Percentiles rank a stretch among this genome's conserved stretches.
Evolutionary conservation across 2,113 vertebrate species (phyloP).

Genomic region (Nannobrachium achirus): DNA sequence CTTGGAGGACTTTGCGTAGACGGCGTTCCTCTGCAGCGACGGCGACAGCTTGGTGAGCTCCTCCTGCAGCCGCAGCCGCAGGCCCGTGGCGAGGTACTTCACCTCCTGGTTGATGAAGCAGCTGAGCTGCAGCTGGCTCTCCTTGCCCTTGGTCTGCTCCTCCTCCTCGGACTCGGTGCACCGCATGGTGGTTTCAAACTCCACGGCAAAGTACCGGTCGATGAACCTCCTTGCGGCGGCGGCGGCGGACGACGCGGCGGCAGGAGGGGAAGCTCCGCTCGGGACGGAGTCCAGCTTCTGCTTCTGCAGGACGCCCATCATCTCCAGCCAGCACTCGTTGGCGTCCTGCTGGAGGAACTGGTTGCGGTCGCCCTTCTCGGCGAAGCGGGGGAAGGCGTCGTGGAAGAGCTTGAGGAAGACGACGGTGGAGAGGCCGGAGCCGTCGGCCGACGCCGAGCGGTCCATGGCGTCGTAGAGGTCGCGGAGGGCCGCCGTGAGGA

Average conservation of each 20-base stretch:
- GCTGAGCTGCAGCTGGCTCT: constrained; percentile 95
- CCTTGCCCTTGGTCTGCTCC: constrained; percentile 93
- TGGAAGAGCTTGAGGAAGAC: constrained; percentile 98
- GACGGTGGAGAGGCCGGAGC: constrained; percentile 97
- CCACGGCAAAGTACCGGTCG: constrained; percentile 97
- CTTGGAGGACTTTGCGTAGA: constrained; percentile 98
- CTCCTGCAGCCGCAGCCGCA: constrained; percentile 96
- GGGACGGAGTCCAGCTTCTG: constrained; percentile 88
- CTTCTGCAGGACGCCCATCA: constrained; percentile 97
- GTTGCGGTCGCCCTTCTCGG: constrained; percentile 97
- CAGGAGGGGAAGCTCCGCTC: constrained; percentile 47
- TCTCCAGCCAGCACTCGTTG: constrained; percentile 97
- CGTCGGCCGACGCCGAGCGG: constrained; percentile 97
- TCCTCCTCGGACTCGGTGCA: constrained; percentile 97
- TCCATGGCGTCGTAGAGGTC: constrained; percentile 99
- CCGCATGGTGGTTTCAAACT: constrained; percentile 97
- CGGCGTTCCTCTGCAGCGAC: constrained; percentile 93
- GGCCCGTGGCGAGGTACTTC: constrained; percentile 96
- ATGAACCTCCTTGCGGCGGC: constrained; percentile 94
- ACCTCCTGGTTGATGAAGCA: constrained; percentile 99
- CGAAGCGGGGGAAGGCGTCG: constrained; percentile 99
- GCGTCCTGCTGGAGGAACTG: constrained; percentile 99
- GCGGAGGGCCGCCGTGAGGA: constrained; percentile 79
- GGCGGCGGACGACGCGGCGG: constrained; percentile 60
- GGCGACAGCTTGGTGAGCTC: constrained; percentile 98